phyloP scores from a whole-genome alignment of 1,140 invertebrate genomes.

The Calycopis cecrops region DNA sequence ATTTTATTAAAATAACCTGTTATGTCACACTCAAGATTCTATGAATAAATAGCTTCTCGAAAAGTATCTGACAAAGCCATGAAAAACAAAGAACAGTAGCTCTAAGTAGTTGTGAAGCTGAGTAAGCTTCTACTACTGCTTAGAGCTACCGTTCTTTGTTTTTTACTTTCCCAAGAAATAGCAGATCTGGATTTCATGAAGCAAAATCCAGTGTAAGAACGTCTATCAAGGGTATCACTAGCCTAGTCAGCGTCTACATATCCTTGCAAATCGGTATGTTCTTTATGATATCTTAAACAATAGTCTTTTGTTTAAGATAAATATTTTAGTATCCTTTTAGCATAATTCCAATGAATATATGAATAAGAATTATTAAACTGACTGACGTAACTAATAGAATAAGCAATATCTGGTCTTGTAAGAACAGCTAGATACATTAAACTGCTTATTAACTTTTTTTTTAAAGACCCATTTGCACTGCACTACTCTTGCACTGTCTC shows the following conservation, averaged over 20 bases:
- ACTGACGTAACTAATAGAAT: slow-evolving; percentile 44
- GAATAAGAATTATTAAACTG: slow-evolving; percentile 15
- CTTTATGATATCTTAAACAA: slow-evolving; percentile 30
- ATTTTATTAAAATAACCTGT: too few species aligned
- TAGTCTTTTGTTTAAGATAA: slow-evolving; percentile 12
- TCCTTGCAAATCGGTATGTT: slow-evolving; percentile 18
- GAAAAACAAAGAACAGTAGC: too few species aligned
- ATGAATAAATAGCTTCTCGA: too few species aligned
- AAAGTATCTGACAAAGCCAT: too few species aligned
- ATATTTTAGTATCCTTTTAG: slow-evolving; percentile 11
- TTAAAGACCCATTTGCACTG: too few species aligned
- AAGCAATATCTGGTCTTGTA: slow-evolving; percentile 69
- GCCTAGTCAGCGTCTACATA: slow-evolving; percentile 48
- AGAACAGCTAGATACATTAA: slow-evolving; percentile 31
- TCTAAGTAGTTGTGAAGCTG: too few species aligned
- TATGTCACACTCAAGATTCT: too few species aligned
- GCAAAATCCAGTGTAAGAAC: slow-evolving; percentile 40
- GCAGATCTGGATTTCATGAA: slow-evolving; percentile 28
- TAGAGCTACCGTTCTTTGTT: slow-evolving; percentile 47
- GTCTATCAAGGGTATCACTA: slow-evolving; percentile 35
- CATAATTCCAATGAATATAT: slow-evolving; percentile 6
- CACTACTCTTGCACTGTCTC: too few species aligned
- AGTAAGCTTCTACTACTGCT: slow-evolving; percentile 56
- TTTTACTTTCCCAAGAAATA: slow-evolving; percentile 44
- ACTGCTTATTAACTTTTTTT: slow-evolving; percentile 21